Evolutionary conservation across 2,797 vertebrate species (phyloP).

Genomic region (Poecilia gillii): DNA sequence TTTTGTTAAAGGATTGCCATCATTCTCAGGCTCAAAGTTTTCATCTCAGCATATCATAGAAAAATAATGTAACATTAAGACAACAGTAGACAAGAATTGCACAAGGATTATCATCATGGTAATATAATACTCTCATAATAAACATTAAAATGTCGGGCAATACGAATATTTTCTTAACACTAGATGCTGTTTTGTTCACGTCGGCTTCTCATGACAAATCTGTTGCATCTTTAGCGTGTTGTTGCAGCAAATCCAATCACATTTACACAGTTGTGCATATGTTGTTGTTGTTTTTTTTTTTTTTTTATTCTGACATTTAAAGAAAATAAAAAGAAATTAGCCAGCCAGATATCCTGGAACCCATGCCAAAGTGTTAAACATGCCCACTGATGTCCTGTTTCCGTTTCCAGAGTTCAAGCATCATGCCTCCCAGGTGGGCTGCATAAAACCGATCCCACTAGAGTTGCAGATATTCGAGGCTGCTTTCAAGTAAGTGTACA

Average conservation of each 20-base stretch:
- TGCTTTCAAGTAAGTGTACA: slow-evolving; percentile 74
- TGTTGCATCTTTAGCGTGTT: slow-evolving; percentile 69
- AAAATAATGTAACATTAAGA: slow-evolving; percentile 98
- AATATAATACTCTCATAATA: slow-evolving; percentile 96
- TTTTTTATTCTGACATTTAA: slow-evolving; percentile 66
- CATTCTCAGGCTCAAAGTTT: slow-evolving; percentile 83
- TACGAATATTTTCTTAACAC: slow-evolving; percentile 81
- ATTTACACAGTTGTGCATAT: slow-evolving; percentile 82
- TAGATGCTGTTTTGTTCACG: slow-evolving; percentile 86
- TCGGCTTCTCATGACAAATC: slow-evolving; percentile 57
- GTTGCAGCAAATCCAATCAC: slow-evolving; percentile 77
- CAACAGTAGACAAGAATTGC: slow-evolving; percentile 91
- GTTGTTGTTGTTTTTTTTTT: slow-evolving; percentile 75
- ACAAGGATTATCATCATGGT: slow-evolving; percentile 92
- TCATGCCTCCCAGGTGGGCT: slow-evolving; percentile 45
- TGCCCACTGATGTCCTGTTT: slow-evolving; percentile 56
- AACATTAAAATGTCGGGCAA: slow-evolving; percentile 96
- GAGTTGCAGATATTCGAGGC: slow-evolving; percentile 61
- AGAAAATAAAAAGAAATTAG: slow-evolving; percentile 59
- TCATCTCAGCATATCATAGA: slow-evolving; percentile 88
- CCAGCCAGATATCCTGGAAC: slow-evolving; percentile 64
- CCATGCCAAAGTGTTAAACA: slow-evolving; percentile 61
- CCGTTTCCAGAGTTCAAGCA: slow-evolving; percentile 57
- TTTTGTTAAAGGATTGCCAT: slow-evolving; percentile 80
- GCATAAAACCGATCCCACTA: slow-evolving; percentile 59